These are phyloP conservation scores for Anoplius nigerrimus DNA, from an alignment of 2,888 invertebrate genomes.

Conservation along the genomic window DNA sequence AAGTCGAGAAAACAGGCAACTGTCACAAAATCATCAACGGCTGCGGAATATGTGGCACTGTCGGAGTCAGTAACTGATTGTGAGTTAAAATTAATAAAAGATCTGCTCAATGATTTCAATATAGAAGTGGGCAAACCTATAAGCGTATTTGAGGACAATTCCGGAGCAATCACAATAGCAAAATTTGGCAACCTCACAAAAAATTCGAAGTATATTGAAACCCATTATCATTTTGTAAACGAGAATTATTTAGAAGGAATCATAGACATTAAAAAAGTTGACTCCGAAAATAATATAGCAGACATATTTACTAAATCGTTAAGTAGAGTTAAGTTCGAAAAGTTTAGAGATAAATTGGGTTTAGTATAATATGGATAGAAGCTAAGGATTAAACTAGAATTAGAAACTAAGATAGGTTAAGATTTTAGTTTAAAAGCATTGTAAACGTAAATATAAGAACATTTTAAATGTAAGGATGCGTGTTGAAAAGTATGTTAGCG, in stretches of 20 bases:
- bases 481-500: no score
- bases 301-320: conserved; percentile 19
- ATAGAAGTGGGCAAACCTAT: conserved; percentile 6
- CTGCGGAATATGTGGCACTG: conserved; percentile 41
- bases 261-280: conserved; percentile 9
- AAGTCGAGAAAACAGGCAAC: conserved; percentile 7
- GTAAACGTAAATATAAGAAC: no score
- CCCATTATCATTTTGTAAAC: conserved; percentile 28
- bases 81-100: neutral
- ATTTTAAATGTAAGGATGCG: no score
- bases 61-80: conserved; percentile 31
- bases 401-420: no score
- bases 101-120: neutral
- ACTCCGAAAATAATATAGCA: conserved; percentile 16
- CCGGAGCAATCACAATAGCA: conserved; percentile 7
- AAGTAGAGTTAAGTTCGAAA: neutral
- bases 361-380: no score
- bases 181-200: conserved; percentile 24
- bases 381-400: no score
- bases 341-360: neutral
- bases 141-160: conserved; percentile 18
- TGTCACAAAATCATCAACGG: conserved; percentile 32
- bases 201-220: conserved; percentile 24
- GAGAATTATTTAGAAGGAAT: conserved; percentile 21
- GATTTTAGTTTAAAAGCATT: no score